Percentiles rank a stretch among this genome's conserved stretches.
phyloP scores from a whole-genome alignment of 53 echinoderm and acorn worm species.

The Crossaster papposus region DNA sequence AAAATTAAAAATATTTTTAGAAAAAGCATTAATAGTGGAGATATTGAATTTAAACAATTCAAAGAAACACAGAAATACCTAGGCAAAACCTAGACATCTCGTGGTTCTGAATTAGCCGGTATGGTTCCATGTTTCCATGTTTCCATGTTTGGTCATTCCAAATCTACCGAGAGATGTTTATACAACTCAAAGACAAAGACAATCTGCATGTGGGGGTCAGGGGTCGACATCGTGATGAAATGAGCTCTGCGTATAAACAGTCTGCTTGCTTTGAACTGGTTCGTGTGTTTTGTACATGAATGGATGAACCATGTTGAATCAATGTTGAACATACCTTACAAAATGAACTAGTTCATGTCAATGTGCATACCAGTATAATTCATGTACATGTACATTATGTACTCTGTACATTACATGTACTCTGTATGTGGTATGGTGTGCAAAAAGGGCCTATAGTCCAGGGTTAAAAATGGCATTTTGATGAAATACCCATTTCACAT shows the following conservation, averaged over 20 bases:
- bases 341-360: too few species aligned
- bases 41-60: background rate
- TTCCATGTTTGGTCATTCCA: conserved; percentile 59
- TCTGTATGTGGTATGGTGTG: too few species aligned
- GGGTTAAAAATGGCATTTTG: too few species aligned
- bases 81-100: background rate
- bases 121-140: background rate
- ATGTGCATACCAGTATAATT: too few species aligned
- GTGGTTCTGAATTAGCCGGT: background rate
- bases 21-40: background rate
- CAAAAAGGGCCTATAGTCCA: too few species aligned
- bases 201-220: conserved; percentile 8
- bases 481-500: background rate
- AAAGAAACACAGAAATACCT: background rate
- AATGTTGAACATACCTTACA: too few species aligned
- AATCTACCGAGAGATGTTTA: conserved; percentile 17
- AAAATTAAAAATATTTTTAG: conserved; percentile 20
- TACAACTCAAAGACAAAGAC: background rate
- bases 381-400: too few species aligned
- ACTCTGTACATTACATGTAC: too few species aligned
- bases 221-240: conserved; percentile 12
- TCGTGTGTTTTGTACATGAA: background rate
- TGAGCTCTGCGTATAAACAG: background rate
- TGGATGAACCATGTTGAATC: background rate
- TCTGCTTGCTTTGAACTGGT: background rate